Conservation (phyloP, 2,113 vertebrate species). For the Triplophysa dalaica region DNA sequence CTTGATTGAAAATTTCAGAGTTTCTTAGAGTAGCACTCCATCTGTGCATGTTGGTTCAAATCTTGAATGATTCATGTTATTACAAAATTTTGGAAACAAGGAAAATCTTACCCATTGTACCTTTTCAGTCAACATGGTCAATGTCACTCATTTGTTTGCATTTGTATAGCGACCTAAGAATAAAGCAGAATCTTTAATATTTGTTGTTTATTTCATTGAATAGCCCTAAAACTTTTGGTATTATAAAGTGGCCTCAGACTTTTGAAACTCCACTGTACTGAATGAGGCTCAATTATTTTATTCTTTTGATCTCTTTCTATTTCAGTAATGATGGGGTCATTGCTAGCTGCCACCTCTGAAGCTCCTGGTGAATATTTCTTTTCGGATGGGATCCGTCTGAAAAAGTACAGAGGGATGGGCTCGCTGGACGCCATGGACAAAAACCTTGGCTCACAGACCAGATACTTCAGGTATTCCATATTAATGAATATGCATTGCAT, state of each 20-base stretch:
- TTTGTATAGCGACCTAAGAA: too few species aligned
- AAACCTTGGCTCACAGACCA: constrained; percentile 93
- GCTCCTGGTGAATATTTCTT: constrained; percentile 98
- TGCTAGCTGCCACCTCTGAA: constrained; percentile 93
- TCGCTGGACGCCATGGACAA: constrained; percentile 98
- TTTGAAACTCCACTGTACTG: too few species aligned
- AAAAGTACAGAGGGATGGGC: constrained; percentile 97
- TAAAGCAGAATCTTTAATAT: neutral
- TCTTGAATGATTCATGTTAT: too few species aligned
- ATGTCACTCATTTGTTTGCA: too few species aligned
- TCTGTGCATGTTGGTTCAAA: too few species aligned
- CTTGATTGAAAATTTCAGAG: too few species aligned
- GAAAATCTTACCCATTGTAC: neutral
- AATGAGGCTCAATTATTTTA: neutral
- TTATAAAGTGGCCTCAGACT: too few species aligned
- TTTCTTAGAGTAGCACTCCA: too few species aligned
- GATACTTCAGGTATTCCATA: constrained; percentile 88
- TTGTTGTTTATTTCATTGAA: neutral
- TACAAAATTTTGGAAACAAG: too few species aligned
- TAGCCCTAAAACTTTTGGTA: too few species aligned
- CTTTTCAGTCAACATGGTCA: neutral
- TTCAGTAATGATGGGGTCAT: constrained; percentile 97
- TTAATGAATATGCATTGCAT: too few species aligned
- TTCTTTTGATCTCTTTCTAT: neutral
- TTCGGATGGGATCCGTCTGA: constrained; percentile 94